Conservation (phyloP, 2,113 vertebrate genomes). For the Paradoxurus hermaphroditus region DNA sequence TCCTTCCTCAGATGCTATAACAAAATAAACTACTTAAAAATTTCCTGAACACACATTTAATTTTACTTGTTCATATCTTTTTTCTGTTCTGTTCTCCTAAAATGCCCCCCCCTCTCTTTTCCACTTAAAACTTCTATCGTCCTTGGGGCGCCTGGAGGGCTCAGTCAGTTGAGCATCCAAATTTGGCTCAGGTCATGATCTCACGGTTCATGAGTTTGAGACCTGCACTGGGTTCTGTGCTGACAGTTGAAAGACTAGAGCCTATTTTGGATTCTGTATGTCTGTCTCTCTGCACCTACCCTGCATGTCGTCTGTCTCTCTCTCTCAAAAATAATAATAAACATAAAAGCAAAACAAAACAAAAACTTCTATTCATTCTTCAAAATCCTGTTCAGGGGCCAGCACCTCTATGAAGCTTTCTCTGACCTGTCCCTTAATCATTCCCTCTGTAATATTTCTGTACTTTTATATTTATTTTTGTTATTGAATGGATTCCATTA, state of each 20-base stretch:
- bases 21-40: not conserved
- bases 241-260: too few species aligned
- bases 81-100: not conserved
- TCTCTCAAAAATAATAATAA: too few species aligned
- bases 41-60: not conserved
- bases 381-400: not conserved
- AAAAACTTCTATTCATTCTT: not conserved
- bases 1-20: not conserved
- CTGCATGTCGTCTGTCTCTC: too few species aligned
- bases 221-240: too few species aligned
- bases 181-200: too few species aligned
- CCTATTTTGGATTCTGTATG: too few species aligned
- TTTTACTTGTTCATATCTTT: not conserved
- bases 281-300: too few species aligned
- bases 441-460: not conserved
- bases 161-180: too few species aligned
- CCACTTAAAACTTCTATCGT: not conserved
- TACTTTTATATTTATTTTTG: not conserved
- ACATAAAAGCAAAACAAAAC: too few species aligned
- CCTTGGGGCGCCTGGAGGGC: not conserved
- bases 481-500: not conserved
- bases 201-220: too few species aligned
- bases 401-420: not conserved
- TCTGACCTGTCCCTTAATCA: not conserved
- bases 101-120: not conserved